Conservation (phyloP, 2,888 invertebrate species). For the Caradrina clavipalpis region DNA sequence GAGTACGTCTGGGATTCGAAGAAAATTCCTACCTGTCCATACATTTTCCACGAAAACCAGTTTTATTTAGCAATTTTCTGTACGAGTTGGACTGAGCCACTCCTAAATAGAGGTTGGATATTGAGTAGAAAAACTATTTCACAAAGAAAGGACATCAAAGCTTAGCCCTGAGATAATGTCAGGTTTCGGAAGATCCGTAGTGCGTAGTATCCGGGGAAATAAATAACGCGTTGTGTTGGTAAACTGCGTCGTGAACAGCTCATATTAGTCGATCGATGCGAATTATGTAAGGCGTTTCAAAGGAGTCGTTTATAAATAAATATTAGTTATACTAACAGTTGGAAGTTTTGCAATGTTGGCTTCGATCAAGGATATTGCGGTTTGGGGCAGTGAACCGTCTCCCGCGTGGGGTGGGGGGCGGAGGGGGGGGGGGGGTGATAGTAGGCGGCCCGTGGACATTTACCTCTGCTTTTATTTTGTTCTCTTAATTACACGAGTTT, state of each 20-base stretch:
- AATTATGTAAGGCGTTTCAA: slow-evolving; percentile 51
- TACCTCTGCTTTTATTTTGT: slow-evolving; percentile 33
- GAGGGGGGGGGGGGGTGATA: not conserved
- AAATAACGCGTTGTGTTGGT: slow-evolving; percentile 64
- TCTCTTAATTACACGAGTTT: slow-evolving; percentile 38
- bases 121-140: slow-evolving; percentile 58
- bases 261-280: slow-evolving; percentile 61
- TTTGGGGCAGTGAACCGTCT: slow-evolving; percentile 24
- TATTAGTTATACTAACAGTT: slow-evolving; percentile 58
- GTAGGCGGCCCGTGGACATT: slow-evolving; percentile 19
- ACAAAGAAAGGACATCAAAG: slow-evolving; percentile 68
- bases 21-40: slow-evolving; percentile 39
- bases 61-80: slow-evolving; percentile 54
- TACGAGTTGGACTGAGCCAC: slow-evolving; percentile 31
- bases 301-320: slow-evolving; percentile 62
- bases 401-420: not conserved
- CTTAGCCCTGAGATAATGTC: slow-evolving; percentile 64
- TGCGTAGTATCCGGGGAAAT: slow-evolving; percentile 48
- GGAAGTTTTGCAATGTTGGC: slow-evolving; percentile 51
- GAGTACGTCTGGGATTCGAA: slow-evolving; percentile 41
- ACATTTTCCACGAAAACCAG: slow-evolving; percentile 40
- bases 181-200: slow-evolving; percentile 52
- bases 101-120: slow-evolving; percentile 45
- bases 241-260: slow-evolving; percentile 66
- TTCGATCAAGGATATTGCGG: slow-evolving; percentile 57